Conservation (phyloP, 2,797 vertebrate species). For the Coregonus sp. region DNA sequence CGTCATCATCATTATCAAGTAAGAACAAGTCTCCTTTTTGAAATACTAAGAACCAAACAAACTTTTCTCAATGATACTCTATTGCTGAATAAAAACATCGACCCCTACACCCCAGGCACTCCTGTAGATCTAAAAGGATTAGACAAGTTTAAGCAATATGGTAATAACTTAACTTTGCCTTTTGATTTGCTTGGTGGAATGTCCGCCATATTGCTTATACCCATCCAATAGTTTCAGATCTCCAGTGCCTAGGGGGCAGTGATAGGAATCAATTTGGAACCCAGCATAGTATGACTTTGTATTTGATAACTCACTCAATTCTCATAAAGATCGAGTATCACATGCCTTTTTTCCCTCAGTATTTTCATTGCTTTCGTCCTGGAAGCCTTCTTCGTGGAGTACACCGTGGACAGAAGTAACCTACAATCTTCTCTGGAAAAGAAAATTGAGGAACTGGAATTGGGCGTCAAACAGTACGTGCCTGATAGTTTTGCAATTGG, state of each 20-base stretch:
- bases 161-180: background rate
- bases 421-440: constrained; percentile 90
- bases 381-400: constrained; percentile 93
- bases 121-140: background rate
- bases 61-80: background rate
- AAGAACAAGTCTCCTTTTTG: constrained; percentile 54
- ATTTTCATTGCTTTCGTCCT: constrained; percentile 93
- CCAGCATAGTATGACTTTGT: background rate
- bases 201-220: background rate
- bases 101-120: background rate
- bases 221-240: background rate
- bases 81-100: background rate
- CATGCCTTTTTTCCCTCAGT: constrained; percentile 59
- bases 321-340: background rate
- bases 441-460: constrained; percentile 90
- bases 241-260: background rate
- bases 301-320: background rate
- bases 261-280: background rate
- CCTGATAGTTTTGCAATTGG: background rate
- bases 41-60: background rate
- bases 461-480: constrained; percentile 84
- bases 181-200: background rate
- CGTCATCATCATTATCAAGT: constrained; percentile 95
- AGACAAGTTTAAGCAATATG: background rate
- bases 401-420: constrained; percentile 87